These are phyloP conservation scores for Dryococelus australis DNA, from an alignment of 2,888 invertebrate species.

Conservation along the genomic window DNA sequence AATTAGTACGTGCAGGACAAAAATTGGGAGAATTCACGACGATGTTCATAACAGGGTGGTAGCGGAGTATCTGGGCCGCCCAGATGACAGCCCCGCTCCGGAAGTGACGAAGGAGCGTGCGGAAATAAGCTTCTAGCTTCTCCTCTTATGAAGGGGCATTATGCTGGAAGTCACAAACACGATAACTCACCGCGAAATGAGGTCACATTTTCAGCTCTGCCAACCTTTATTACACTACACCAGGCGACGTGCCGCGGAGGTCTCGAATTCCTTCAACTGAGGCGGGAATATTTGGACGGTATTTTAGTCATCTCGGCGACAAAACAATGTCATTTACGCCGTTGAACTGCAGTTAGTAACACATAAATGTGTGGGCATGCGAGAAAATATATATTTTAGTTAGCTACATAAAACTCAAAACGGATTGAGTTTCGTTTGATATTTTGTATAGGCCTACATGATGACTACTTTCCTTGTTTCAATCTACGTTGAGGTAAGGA, in stretches of 20 bases:
- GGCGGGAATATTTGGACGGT: background rate
- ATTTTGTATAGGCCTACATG: no score
- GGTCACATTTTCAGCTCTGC: slow-evolving; percentile 25
- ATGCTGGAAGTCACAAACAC: background rate
- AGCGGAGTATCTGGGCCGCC: background rate
- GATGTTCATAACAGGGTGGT: background rate
- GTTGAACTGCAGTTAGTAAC: no score
- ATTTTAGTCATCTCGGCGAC: background rate
- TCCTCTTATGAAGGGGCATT: background rate
- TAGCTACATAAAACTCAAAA: no score
- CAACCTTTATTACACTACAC: slow-evolving; percentile 18
- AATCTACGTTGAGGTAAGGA: no score
- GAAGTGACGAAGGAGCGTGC: background rate
- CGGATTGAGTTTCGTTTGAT: no score
- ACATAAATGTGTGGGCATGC: no score
- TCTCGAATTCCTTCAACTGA: background rate
- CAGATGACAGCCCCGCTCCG: background rate
- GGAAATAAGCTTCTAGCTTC: background rate
- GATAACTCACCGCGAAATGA: slow-evolving; percentile 22
- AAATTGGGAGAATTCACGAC: background rate
- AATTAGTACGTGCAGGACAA: background rate
- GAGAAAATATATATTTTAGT: no score
- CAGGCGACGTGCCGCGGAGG: background rate
- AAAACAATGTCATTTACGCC: no score
- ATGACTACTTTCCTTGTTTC: no score